A percentile compares a stretch with the other conserved stretches of the same genome.
Evolutionary conservation across 2,113 vertebrate species (phyloP).

Genomic region (Aix galericulata): DNA sequence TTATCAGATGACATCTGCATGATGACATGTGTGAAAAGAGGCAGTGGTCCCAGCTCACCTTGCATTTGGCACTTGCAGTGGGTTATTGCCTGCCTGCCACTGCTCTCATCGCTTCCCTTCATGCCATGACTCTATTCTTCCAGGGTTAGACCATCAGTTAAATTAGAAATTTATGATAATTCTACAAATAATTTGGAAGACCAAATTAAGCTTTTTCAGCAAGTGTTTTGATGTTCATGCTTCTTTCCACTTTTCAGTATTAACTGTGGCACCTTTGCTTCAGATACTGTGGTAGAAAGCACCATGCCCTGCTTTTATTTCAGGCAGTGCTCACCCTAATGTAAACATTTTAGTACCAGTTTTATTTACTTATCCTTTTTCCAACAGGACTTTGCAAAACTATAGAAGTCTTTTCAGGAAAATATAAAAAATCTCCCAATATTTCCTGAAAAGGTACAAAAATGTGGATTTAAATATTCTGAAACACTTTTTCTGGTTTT

Average conservation of each 20-base stretch:
- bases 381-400: neutral
- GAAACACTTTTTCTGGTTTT: neutral
- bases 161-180: neutral
- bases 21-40: slow-evolving; percentile 33
- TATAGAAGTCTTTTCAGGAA: neutral
- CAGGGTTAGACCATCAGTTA: neutral
- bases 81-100: neutral
- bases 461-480: neutral
- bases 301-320: neutral
- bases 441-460: neutral
- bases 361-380: neutral
- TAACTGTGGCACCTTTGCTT: neutral
- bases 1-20: slow-evolving; percentile 33
- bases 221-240: too few relatives aligned
- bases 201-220: too few relatives aligned
- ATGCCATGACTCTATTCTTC: neutral
- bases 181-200: neutral
- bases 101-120: neutral
- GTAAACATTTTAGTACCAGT: neutral
- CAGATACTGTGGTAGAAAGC: neutral
- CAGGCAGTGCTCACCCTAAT: neutral
- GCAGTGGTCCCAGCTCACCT: slow-evolving; percentile 22
- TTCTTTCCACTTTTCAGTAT: too few relatives aligned
- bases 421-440: neutral
- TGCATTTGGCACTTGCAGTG: slow-evolving; percentile 7